phyloP scores from a whole-genome alignment of 2,888 invertebrate genomes.

The Lissonota sp. region DNA sequence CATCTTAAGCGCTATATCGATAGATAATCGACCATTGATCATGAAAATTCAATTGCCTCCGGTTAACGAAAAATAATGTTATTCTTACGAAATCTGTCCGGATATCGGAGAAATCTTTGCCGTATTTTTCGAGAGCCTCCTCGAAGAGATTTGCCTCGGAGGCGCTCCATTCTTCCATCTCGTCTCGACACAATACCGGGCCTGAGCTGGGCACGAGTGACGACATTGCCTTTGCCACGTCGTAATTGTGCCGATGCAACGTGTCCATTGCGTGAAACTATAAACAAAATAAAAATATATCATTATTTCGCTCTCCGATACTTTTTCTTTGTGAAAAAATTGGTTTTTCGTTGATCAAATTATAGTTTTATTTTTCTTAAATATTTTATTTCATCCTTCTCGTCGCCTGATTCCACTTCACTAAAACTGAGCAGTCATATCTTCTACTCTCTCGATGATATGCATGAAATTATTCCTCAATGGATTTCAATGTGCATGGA shows the following conservation, averaged over 20 bases:
- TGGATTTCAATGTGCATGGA: not conserved
- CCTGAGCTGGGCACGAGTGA: slow-evolving; percentile 97
- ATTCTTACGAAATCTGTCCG: slow-evolving; percentile 97
- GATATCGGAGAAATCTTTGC: slow-evolving; percentile 99
- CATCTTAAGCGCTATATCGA: no score
- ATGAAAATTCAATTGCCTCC: no score
- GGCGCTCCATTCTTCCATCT: slow-evolving; percentile 99
- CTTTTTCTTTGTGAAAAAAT: not conserved
- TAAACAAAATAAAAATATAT: slow-evolving; percentile 58
- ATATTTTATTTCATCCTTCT: not conserved
- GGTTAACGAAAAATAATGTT: no score
- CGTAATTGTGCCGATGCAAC: slow-evolving; percentile 95
- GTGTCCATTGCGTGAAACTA: slow-evolving; percentile 99
- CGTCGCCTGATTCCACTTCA: not conserved
- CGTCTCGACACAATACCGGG: slow-evolving; percentile 98
- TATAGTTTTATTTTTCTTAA: not conserved
- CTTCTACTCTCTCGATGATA: not conserved
- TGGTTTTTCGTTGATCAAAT: not conserved
- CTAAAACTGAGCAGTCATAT: not conserved
- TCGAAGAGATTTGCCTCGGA: slow-evolving; percentile 99
- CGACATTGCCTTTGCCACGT: slow-evolving; percentile 95
- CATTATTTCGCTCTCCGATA: not conserved
- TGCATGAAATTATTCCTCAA: not conserved
- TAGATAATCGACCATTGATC: no score
- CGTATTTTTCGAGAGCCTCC: slow-evolving; percentile 98